Evolutionary conservation across 2,888 invertebrate genomes (phyloP), one percentile per base, ranked within the genome.

Genomic region (Melinaea menophilus): DNA sequence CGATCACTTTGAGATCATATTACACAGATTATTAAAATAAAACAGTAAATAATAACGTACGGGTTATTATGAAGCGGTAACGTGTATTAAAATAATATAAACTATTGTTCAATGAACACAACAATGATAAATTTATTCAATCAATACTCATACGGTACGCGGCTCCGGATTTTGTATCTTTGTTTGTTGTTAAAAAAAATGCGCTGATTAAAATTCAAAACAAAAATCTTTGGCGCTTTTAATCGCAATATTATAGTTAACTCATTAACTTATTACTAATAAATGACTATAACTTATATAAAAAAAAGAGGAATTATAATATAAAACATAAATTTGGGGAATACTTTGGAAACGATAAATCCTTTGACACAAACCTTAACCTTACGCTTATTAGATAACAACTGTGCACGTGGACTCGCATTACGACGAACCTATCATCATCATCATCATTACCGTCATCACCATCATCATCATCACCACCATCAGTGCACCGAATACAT

Each of bases 261-360:
- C 79, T 79, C 80, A 75, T 79, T 79, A 85, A 84, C 85, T 87
- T 86, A 88, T 75, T 73, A 82, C 81, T 84, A 81, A 78, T 31
- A 51, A 75, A 79, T 86, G 88, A 88, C 88, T 87, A 87, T 79
- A 87, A 85, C 88, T 88, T 88, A 87, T 79, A 65, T 70, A 70
- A 76, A 79, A 81, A 78, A 78, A 79, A 77, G 80, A n/a, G 11
- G 51, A 51, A 76, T 76, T 71, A 77, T 77, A 77, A 78, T 77
- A 75, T 79, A 80, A 81, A 83, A 86, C 84, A 89, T 84, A 82
- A 85, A 87, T 90, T 90, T 90, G 89, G 90, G 90, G 89, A 89
- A 90, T 90, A 90, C 90, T 90, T 90, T 90, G 90, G 90, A 90
- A 90, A 90, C 90, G 90, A 89, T 89, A 88, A 88, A 89, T 88